These are phyloP conservation scores for Chymomyza procnemis DNA, from an alignment of 2,888 invertebrate genomes.

Conservation along the genomic window DNA sequence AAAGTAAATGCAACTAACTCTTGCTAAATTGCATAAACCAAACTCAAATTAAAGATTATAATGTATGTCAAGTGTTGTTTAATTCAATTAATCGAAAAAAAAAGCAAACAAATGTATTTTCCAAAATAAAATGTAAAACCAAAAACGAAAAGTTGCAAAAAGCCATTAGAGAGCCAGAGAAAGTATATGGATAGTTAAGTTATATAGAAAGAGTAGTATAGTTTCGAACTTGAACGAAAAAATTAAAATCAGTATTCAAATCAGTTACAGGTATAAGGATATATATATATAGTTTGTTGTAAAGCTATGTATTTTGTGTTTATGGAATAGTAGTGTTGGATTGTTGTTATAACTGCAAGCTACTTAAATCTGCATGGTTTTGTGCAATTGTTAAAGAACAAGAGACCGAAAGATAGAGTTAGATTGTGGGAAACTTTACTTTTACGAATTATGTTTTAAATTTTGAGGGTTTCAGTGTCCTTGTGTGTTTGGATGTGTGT, in stretches of 20 bases:
- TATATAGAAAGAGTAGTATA: constrained; percentile 2
- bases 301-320: neutral
- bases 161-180: constrained; percentile 39
- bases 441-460: neutral
- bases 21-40: constrained; percentile 31
- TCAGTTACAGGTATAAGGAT: neutral
- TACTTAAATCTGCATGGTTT: neutral
- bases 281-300: neutral
- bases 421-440: neutral
- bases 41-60: constrained; percentile 16
- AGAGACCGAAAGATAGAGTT: neutral
- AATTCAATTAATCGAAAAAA: constrained; percentile 13
- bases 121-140: constrained; percentile 30
- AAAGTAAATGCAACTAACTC: constrained; percentile 33
- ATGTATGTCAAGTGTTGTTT: neutral
- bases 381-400: neutral
- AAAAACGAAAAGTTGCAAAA: constrained; percentile 45
- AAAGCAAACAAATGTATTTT: neutral
- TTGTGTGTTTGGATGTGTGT: neutral
- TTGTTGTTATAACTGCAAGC: neutral
- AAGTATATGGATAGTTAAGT: constrained; percentile 19
- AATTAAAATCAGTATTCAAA: neutral
- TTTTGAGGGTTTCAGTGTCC: neutral
- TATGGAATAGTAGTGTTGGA: neutral
- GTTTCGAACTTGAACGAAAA: neutral